phyloP scores from a whole-genome alignment of 2,888 invertebrate species.

The Agrochola macilenta region DNA sequence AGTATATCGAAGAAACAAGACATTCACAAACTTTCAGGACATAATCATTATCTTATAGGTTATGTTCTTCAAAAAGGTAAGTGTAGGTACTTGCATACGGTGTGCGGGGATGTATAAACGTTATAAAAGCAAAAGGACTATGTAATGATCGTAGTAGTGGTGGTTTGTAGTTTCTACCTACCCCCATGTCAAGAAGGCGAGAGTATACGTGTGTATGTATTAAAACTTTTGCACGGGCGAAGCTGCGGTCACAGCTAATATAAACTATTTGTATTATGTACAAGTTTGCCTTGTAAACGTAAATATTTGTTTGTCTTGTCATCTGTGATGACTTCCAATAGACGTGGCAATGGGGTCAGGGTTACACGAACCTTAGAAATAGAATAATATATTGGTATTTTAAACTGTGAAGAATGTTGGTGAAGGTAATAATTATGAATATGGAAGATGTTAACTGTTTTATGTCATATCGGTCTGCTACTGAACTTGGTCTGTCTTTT shows the following conservation, averaged over 20 bases:
- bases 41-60: not conserved
- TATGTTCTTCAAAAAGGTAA: not conserved
- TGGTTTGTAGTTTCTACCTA: too few species aligned
- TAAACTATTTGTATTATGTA: not conserved
- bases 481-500: not conserved
- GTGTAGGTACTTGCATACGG: not conserved
- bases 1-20: not conserved
- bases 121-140: too few species aligned
- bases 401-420: conserved; percentile 17
- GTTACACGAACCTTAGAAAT: conserved; percentile 11
- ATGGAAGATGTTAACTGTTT: not conserved
- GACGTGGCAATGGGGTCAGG: conserved; percentile 31
- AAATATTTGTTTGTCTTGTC: conserved; percentile 26
- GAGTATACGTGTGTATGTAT: not conserved
- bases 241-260: not conserved
- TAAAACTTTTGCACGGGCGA: not conserved
- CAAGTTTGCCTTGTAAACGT: conserved; percentile 27
- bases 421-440: conserved; percentile 23
- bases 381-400: conserved; percentile 15
- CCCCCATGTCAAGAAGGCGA: not conserved
- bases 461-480: not conserved
- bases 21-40: too few species aligned
- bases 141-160: too few species aligned
- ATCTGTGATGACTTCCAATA: conserved; percentile 31
- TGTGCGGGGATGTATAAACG: too few species aligned